Conservation (phyloP, 2,797 vertebrate genomes). For the Telmatherina bonti region DNA sequence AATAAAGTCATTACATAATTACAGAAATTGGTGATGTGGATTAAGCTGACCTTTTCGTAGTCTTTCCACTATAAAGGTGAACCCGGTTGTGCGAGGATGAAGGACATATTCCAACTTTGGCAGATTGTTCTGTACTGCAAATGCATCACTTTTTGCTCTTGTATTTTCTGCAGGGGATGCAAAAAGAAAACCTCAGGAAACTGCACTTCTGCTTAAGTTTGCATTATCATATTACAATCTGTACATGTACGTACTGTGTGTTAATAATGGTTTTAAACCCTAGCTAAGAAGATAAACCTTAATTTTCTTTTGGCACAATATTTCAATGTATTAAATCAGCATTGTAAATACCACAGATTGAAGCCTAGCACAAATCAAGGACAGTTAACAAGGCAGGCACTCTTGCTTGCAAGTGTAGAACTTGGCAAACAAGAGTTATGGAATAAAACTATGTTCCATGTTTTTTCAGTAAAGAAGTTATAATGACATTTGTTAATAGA, state of each 20-base stretch:
- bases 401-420: neutral
- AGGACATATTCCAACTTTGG: conserved; percentile 92
- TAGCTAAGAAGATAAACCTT: conserved; percentile 1
- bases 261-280: neutral
- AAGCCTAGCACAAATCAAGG: neutral
- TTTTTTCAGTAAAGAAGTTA: conserved; percentile 10
- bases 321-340: neutral
- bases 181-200: conserved; percentile 6
- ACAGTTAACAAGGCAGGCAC: neutral
- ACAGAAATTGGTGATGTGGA: conserved; percentile 7
- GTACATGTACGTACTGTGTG: neutral
- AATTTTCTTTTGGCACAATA: neutral
- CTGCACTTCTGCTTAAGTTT: neutral
- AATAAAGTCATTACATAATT: conserved; percentile 8
- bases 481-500: conserved; percentile 4
- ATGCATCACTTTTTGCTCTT: conserved; percentile 89
- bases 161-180: conserved; percentile 87
- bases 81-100: conserved; percentile 95
- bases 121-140: conserved; percentile 90
- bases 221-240: neutral
- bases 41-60: conserved; percentile 90
- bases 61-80: conserved; percentile 93
- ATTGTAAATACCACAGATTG: neutral
- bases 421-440: neutral
- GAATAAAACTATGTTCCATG: conserved; percentile 2